These are phyloP conservation scores for Macroramphosus scolopax DNA, from an alignment of 2,797 vertebrate genomes.

Conservation along the genomic window DNA sequence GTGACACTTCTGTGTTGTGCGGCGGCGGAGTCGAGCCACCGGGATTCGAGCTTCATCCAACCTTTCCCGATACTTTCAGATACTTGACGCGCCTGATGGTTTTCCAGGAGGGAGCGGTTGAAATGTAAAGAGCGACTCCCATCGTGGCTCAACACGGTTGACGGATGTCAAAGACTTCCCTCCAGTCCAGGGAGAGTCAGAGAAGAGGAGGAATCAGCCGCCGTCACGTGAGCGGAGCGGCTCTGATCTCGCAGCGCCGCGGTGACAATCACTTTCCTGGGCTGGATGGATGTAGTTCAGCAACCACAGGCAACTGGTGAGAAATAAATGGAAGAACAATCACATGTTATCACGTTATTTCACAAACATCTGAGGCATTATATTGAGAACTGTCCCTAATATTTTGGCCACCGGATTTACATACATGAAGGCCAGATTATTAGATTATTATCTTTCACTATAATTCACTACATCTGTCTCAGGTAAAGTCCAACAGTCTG, in stretches of 20 bases:
- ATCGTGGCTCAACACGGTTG: conserved; percentile 30
- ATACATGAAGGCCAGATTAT: too few relatives aligned
- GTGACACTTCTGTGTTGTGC: conserved; percentile 24
- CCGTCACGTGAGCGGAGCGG: conserved; percentile 6
- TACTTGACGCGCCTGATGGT: conserved; percentile 29
- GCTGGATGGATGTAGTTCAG: too few relatives aligned
- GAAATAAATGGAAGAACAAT: conserved; percentile 5
- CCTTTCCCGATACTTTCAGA: conserved; percentile 28
- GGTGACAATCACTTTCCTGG: conserved; percentile 13
- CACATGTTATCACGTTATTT: too few relatives aligned
- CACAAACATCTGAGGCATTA: too few relatives aligned
- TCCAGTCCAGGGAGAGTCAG: conserved; percentile 26
- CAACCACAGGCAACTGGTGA: conserved; percentile 7
- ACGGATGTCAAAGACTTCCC: conserved; percentile 44
- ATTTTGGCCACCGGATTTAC: too few relatives aligned
- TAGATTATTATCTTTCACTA: too few relatives aligned
- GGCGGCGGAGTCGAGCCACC: conserved; percentile 9
- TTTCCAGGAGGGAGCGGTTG: conserved; percentile 30
- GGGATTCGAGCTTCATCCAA: conserved; percentile 15
- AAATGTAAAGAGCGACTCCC: conserved; percentile 47
- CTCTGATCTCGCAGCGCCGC: conserved; percentile 26
- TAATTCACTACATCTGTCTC: too few relatives aligned
- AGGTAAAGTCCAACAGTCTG: too few relatives aligned
- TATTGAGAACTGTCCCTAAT: too few relatives aligned
- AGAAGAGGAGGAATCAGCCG: conserved; percentile 19